phyloP scores from a whole-genome alignment of 2,113 vertebrate genomes.

The Petaurus breviceps region DNA sequence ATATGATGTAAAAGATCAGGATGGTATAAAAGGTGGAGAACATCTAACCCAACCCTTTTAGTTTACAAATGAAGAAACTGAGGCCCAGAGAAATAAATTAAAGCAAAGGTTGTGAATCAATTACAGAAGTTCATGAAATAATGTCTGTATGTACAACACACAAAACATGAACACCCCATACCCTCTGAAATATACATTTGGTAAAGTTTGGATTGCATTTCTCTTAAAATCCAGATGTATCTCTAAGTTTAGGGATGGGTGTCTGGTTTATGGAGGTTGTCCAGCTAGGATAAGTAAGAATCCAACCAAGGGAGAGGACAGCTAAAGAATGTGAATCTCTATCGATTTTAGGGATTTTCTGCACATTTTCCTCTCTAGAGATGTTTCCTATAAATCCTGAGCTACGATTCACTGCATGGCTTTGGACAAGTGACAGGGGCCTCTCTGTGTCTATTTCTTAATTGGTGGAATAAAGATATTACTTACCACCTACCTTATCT shows the following conservation, averaged over 20 bases:
- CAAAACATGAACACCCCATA: neutral
- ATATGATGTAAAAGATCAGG: neutral
- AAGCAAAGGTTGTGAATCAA: neutral
- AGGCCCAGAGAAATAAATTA: neutral
- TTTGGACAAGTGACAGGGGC: neutral
- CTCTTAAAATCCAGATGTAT: neutral
- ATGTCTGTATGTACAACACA: neutral
- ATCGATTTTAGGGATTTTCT: neutral
- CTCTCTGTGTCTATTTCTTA: slow-evolving; percentile 44
- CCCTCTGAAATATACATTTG: neutral
- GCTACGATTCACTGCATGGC: neutral
- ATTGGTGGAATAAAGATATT: slow-evolving; percentile 59
- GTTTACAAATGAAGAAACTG: neutral
- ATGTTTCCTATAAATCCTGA: neutral
- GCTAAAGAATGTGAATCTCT: neutral
- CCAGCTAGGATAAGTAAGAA: neutral
- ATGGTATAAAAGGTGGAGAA: neutral
- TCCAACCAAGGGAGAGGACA: neutral
- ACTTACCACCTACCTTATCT: slow-evolving; percentile 69
- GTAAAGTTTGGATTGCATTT: neutral
- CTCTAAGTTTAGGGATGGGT: neutral
- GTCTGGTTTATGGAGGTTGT: too few species aligned
- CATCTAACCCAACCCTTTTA: neutral
- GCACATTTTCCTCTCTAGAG: neutral
- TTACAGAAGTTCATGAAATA: neutral